Evolutionary conservation across 1,140 invertebrate genomes (phyloP).

Genomic region (Microvelia longipes): DNA sequence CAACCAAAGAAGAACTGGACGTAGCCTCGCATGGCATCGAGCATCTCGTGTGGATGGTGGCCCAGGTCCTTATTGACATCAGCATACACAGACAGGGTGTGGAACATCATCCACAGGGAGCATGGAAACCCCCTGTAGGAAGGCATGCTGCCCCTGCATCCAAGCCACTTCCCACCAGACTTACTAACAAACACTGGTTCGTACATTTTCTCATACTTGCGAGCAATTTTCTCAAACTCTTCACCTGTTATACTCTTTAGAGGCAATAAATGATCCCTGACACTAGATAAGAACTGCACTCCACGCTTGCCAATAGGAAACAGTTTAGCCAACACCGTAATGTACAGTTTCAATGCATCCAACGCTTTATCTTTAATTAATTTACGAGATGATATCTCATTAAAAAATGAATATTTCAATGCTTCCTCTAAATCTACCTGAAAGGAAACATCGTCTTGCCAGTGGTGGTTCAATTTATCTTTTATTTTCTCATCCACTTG

Average conservation of each 20-base stretch:
- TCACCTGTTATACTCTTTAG: slow-evolving; percentile 37
- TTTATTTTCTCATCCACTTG: slow-evolving; percentile 25
- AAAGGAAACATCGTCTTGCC: slow-evolving; percentile 42
- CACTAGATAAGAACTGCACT: slow-evolving; percentile 41
- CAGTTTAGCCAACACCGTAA: slow-evolving; percentile 49
- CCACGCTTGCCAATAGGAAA: slow-evolving; percentile 55
- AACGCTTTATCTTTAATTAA: slow-evolving; percentile 50
- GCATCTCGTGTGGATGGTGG: slow-evolving; percentile 36
- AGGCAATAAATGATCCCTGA: slow-evolving; percentile 33
- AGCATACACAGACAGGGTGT: slow-evolving; percentile 74
- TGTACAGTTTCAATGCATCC: slow-evolving; percentile 51
- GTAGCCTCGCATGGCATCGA: slow-evolving; percentile 72
- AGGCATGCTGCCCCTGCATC: slow-evolving; percentile 61
- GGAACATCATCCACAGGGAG: slow-evolving; percentile 88
- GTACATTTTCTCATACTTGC: slow-evolving; percentile 32
- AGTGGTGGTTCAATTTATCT: slow-evolving; percentile 23
- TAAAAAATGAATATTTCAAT: slow-evolving; percentile 56
- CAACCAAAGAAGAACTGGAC: slow-evolving; percentile 91
- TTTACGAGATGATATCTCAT: slow-evolving; percentile 59
- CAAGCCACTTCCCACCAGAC: slow-evolving; percentile 50
- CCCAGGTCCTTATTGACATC: slow-evolving; percentile 32
- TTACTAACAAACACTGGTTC: slow-evolving; percentile 39
- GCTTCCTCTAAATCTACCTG: slow-evolving; percentile 76
- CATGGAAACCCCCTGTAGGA: slow-evolving; percentile 81
- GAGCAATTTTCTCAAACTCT: slow-evolving; percentile 38